Conservation (phyloP, 2,888 invertebrate species). For the Platycnemis pennipes region DNA sequence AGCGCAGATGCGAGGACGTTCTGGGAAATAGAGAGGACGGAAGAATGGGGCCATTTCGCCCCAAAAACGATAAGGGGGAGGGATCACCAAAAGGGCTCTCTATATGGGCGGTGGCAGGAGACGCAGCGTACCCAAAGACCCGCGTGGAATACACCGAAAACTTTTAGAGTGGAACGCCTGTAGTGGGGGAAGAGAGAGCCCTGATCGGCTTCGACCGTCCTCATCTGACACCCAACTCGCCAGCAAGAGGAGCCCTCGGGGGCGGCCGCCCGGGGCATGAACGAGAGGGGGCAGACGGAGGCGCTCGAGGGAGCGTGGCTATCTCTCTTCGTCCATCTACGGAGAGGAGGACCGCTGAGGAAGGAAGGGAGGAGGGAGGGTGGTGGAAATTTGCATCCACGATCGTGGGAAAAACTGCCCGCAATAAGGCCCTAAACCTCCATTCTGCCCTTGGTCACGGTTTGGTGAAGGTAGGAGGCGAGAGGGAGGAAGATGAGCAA, state of each 20-base stretch:
- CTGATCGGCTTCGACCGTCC: background rate
- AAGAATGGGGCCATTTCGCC: background rate
- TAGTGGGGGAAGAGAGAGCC: background rate
- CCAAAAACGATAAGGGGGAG: background rate
- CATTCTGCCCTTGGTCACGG: background rate
- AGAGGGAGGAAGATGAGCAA: background rate
- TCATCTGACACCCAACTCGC: background rate
- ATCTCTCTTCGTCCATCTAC: background rate
- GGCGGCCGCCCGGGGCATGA: background rate
- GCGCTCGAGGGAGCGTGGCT: constrained; percentile 12
- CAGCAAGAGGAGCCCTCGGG: background rate
- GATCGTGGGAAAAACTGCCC: constrained; percentile 8
- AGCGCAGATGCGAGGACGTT: background rate
- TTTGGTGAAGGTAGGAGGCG: background rate
- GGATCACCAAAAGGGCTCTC: background rate
- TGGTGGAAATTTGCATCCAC: background rate
- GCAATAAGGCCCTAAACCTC: background rate
- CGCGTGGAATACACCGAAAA: background rate
- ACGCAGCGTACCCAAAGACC: background rate
- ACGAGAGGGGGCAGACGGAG: background rate
- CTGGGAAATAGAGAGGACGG: background rate
- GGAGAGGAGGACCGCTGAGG: background rate
- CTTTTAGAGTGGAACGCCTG: background rate
- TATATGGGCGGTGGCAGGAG: background rate
- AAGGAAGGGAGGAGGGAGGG: background rate